These are phyloP conservation scores for Heterodera filipjevi DNA, from an alignment of 2,888 invertebrate species.

Conservation along the genomic window DNA sequence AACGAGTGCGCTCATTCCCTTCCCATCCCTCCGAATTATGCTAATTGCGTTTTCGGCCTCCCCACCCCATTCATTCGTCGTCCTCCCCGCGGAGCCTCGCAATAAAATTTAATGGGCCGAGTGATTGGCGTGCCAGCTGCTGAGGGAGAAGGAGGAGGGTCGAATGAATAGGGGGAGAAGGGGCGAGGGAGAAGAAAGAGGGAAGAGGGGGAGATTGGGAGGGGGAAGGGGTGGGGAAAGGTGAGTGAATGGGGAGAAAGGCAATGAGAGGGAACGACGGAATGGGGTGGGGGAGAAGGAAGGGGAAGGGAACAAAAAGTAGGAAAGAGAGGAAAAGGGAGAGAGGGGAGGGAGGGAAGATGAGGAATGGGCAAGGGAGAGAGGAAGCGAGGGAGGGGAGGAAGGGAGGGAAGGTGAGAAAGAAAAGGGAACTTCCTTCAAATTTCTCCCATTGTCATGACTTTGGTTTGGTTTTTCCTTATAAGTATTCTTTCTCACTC, in stretches of 20 bases:
- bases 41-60: conserved; percentile 19
- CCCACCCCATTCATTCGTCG: neutral
- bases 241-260: neutral
- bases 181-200: neutral
- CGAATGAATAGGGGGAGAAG: conserved; percentile 2
- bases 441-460: no score
- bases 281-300: neutral
- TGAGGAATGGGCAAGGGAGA: neutral
- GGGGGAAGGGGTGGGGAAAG: neutral
- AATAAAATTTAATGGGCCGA: conserved; percentile 33
- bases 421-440: neutral
- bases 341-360: neutral
- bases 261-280: neutral
- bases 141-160: neutral
- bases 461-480: no score
- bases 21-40: conserved; percentile 17
- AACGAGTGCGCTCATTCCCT: neutral
- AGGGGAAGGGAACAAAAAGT: neutral
- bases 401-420: neutral
- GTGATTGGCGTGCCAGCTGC: conserved; percentile 32
- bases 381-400: no score
- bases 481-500: no score
- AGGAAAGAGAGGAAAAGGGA: neutral
- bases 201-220: neutral
- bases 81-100: conserved; percentile 3